These are phyloP conservation scores for Crotophaga sulcirostris DNA, from an alignment of 2,113 vertebrate genomes.

Conservation along the genomic window DNA sequence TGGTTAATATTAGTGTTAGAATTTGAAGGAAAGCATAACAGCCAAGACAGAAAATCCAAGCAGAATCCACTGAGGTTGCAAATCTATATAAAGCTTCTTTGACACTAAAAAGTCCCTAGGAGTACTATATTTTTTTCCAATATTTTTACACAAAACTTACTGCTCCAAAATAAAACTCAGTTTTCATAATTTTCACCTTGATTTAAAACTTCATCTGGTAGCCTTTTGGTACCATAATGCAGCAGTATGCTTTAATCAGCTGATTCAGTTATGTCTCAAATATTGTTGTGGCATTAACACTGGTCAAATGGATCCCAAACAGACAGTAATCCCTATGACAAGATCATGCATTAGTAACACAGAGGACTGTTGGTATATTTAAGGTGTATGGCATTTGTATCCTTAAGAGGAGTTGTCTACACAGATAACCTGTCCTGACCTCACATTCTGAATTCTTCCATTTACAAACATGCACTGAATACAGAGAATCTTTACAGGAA, in stretches of 20 bases:
- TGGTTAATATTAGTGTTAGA: background rate
- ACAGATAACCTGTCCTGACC: background rate
- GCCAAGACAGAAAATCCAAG: background rate
- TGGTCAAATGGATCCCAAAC: background rate
- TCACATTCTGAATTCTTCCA: background rate
- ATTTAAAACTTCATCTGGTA: background rate
- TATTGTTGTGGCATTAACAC: background rate
- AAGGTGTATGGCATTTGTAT: background rate
- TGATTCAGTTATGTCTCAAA: background rate
- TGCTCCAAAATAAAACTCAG: background rate
- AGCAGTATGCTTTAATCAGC: background rate
- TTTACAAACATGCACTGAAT: background rate
- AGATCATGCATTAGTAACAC: background rate
- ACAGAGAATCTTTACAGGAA: background rate
- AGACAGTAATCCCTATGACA: background rate
- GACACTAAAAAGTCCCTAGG: background rate
- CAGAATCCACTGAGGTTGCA: background rate
- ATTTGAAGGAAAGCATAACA: background rate
- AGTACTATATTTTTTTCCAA: background rate
- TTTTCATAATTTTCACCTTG: background rate
- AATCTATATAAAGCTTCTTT: background rate
- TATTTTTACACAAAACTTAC: background rate
- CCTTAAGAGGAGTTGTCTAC: background rate
- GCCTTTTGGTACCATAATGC: background rate
- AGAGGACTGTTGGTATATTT: background rate